Percentiles rank a stretch among this genome's conserved stretches.
Evolutionary conservation across 1,140 invertebrate genomes (phyloP).

Genomic region (Cherax destructor): DNA sequence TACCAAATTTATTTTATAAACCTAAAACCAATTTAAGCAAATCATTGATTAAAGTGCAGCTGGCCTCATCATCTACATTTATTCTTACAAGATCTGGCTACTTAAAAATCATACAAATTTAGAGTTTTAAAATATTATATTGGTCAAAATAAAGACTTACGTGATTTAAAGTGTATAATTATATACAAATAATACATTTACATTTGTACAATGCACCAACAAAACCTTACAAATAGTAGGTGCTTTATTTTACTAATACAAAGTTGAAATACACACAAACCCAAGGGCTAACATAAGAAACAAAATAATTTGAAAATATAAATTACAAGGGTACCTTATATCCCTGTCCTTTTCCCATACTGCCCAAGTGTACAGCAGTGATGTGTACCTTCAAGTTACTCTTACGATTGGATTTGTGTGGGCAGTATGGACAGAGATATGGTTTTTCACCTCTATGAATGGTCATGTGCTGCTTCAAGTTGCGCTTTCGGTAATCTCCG

Average conservation of each 20-base stretch:
- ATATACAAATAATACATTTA: conserved; percentile 28
- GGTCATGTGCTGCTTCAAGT: conserved; percentile 84
- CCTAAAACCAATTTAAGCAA: too few species aligned
- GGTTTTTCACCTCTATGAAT: conserved; percentile 92
- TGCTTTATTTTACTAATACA: conserved; percentile 7
- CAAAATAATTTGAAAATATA: conserved; percentile 17
- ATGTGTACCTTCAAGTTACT: conserved; percentile 82
- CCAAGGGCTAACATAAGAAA: not conserved
- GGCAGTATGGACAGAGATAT: conserved; percentile 88
- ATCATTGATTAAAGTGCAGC: too few species aligned
- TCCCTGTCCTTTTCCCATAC: conserved; percentile 40
- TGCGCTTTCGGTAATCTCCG: conserved; percentile 78
- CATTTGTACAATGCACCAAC: conserved; percentile 36
- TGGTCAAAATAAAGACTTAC: conserved; percentile 30
- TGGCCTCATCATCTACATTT: too few species aligned
- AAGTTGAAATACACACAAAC: not conserved
- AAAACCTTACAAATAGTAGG: not conserved
- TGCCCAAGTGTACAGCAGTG: conserved; percentile 61
- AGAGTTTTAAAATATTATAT: too few species aligned
- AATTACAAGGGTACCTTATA: conserved; percentile 31
- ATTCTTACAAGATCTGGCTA: too few species aligned
- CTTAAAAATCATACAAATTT: too few species aligned
- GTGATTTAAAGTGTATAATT: conserved; percentile 36
- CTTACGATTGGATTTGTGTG: conserved; percentile 79
- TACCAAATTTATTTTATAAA: too few species aligned